Evolutionary conservation across 2,888 invertebrate genomes (phyloP), one percentile per base, ranked within the genome.

Genomic region (Tenthredo mesomela): DNA sequence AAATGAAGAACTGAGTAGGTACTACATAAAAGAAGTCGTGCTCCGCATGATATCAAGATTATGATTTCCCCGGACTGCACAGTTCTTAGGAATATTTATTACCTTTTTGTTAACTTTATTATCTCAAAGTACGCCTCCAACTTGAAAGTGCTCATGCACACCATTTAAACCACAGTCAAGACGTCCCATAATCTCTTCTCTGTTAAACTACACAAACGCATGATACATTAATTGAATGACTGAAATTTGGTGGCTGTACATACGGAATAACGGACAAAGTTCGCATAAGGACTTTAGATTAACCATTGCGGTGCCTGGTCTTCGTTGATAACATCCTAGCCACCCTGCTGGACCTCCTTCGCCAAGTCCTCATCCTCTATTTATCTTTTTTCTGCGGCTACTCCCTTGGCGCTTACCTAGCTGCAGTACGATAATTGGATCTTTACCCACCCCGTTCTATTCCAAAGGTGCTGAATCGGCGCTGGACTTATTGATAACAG

Each of bases 311-410:
- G 83, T 85, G 89, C 84, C 89, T 90, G 89, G 86, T 85, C 85
- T 86, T 61, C 82, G 85, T 87, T 88, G 90, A 90, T 90, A 90
- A 89, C 89, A 87, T 88, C 86, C 87, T 85, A 86, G 88, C 87
- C 88, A 87, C 88, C 78, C 86, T 85, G 85, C 40, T 84, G 77
- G 77, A 54, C 54, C 40, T 73, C 40, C 67, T 43, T 7, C 25
- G n/a, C 50, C 54, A 18, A 43, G 21, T 25, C 61, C 43, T 40
- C 67, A n/a, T 29, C 67, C 82, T 18, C 25, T 29, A 65, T 82
- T 82, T 18, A 47, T 18, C 33, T n/a, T 67, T 7, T 47, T 47
- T 10, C 1, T 29, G 43, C 47, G 43, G 21, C 33, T 82, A 65
- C 40, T 82, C 50, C 67, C 82, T 82, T n/a, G 47, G 61, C 58